Base-by-base conservation (phyloP, 2,888 invertebrate species). In the Teleogryllus oceanicus region DNA sequence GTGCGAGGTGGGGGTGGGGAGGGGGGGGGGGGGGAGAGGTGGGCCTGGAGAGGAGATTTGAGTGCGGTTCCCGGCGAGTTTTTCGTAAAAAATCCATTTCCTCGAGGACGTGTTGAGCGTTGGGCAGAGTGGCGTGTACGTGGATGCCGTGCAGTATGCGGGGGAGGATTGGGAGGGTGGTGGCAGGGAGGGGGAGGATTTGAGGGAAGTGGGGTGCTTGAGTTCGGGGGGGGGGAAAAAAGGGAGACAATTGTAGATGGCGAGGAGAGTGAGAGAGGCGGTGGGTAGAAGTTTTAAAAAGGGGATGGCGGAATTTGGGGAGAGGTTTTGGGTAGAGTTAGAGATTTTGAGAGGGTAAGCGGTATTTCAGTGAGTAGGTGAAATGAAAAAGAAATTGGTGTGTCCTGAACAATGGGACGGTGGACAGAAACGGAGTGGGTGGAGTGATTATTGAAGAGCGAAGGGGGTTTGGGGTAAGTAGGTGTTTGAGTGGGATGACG, bases 91-190 rank as follows among this genome's bases (percentile, higher is more conserved):
- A 62, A 62, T 62, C 62, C 62, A 62, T 62, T 62, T 62, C 62
- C 62, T 18, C 10, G 76, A n/a, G 49, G 79, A 37, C 74, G 79
- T 62, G 76, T 21, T 50, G 76, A 75, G 75, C 49, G 76, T 75
- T 18, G 74, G 75, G 49, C 74, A 78, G 20, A 20, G 77, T 21
- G 75, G 78, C n/a, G 76, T 49, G 3, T n/a, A 24, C 11, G 75
- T n/a, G 37, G 79, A 21, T 2, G 50, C n/a, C 18, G 76, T 37
- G 37, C 37, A 13, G 49, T 37, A 37, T 21, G 77, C 21, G 74
- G 74, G 49, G 74, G 62, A 13, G 16, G 16, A 13, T 13, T 5
- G 16, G 13, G 62, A 13, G 62, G 8, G 16, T n/a, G 62, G 4
- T 16, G 16, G 11, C 13, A 13, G 13, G 62, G 16, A 8, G 13